These are phyloP conservation scores for Threskiornis aethiopicus DNA, from an alignment of 2,797 vertebrate genomes.

Conservation along the genomic window DNA sequence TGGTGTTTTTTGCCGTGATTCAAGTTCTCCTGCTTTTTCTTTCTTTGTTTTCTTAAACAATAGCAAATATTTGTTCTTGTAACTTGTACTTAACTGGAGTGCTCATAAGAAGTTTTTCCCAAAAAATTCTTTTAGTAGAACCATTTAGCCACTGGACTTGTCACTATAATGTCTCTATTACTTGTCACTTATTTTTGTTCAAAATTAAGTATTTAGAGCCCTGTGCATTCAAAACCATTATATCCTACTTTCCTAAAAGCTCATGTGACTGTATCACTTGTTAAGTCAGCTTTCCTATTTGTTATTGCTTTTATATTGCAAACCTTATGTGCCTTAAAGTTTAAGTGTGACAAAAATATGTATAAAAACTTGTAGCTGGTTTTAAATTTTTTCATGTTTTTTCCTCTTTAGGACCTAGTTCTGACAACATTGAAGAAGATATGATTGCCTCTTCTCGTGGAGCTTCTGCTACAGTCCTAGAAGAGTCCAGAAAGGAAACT, in stretches of 20 bases:
- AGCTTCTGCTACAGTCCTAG: constrained; percentile 93
- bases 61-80: not conserved
- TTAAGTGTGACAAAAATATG: rapidly evolving
- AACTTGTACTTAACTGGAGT: not conserved
- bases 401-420: constrained; percentile 84
- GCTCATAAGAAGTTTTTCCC: rapidly evolving
- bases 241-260: not conserved
- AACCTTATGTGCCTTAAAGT: not conserved
- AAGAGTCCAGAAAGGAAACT: constrained; percentile 93
- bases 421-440: constrained; percentile 90
- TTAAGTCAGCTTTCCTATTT: not conserved
- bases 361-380: not conserved
- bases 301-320: not conserved
- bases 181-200: not conserved
- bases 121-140: not conserved
- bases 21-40: not conserved
- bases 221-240: not conserved
- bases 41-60: not conserved
- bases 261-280: not conserved
- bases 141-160: not conserved
- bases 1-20: not conserved
- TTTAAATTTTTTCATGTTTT: not conserved
- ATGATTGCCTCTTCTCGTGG: constrained; percentile 80
- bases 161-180: not conserved
- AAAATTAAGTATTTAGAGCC: not conserved